These are phyloP conservation scores for Phylloscopus collybita DNA, from an alignment of 2,797 vertebrate species.

Conservation along the genomic window DNA sequence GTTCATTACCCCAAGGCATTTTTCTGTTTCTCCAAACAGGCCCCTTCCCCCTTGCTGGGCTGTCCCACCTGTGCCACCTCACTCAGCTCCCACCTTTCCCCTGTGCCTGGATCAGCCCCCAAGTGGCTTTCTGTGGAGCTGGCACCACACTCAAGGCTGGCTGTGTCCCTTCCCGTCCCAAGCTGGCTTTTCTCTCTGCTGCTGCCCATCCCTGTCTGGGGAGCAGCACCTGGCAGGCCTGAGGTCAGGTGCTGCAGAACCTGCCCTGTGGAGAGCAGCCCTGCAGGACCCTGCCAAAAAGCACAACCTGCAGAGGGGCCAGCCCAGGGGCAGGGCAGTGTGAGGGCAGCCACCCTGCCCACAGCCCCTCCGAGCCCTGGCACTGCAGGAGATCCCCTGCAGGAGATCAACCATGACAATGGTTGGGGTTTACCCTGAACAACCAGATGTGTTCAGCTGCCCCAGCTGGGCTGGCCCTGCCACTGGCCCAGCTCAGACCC, in stretches of 20 bases:
- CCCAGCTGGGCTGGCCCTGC: not conserved
- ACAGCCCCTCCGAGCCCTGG: not conserved
- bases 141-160: fast-evolving
- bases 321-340: not conserved
- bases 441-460: not conserved
- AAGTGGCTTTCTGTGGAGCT: not conserved
- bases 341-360: not conserved
- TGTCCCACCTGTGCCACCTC: not conserved
- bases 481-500: not conserved
- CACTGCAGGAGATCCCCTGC: not conserved
- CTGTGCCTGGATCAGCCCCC: not conserved
- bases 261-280: not conserved
- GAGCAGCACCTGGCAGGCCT: not conserved
- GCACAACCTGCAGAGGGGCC: not conserved
- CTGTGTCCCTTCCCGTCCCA: not conserved
- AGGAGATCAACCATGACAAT: fast-evolving
- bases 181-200: not conserved
- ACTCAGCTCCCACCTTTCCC: not conserved
- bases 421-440: not conserved
- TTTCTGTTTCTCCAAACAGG: not conserved
- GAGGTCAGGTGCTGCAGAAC: not conserved
- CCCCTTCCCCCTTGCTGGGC: not conserved
- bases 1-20: not conserved
- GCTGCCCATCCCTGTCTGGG: not conserved
- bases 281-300: not conserved